Percentiles rank a stretch among this genome's conserved stretches.
Conservation (phyloP, 1,140 invertebrate species). For the Caerostris darwini region DNA sequence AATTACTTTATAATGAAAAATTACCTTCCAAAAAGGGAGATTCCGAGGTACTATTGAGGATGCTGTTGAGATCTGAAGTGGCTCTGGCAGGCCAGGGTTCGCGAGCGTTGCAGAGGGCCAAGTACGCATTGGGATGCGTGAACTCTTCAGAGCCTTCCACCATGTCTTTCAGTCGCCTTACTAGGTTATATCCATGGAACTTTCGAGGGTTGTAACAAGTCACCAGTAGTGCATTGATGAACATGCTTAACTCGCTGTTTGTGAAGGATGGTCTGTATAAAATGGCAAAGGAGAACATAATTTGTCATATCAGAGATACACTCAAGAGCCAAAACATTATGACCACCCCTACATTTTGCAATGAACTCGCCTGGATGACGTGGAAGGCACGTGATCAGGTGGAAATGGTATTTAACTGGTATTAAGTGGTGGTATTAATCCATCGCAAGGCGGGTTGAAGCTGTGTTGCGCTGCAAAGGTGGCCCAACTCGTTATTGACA, state of each 20-base stretch:
- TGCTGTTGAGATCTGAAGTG: neutral
- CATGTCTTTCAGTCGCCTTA: neutral
- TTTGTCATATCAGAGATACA: too few species aligned
- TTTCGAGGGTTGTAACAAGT: conserved; percentile 48
- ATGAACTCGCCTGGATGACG: too few species aligned
- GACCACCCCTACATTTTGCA: too few species aligned
- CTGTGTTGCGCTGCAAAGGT: too few species aligned
- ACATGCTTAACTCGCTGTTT: neutral
- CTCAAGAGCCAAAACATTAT: too few species aligned
- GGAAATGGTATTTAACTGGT: too few species aligned
- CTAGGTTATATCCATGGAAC: neutral
- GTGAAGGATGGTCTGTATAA: neutral
- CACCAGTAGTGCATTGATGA: conserved; percentile 23
- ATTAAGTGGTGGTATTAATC: too few species aligned
- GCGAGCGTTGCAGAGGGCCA: conserved; percentile 45
- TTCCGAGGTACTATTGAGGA: neutral
- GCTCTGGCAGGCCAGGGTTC: neutral
- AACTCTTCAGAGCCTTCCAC: neutral
- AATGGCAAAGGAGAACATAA: too few species aligned
- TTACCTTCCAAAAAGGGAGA: conserved; percentile 20
- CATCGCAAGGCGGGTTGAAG: too few species aligned
- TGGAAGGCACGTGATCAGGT: too few species aligned
- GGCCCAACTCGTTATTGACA: too few species aligned
- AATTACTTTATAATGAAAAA: too few species aligned
- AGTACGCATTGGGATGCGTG: neutral